Base-by-base conservation (phyloP, 2,888 invertebrate species). In the Hedychridium roseum region DNA sequence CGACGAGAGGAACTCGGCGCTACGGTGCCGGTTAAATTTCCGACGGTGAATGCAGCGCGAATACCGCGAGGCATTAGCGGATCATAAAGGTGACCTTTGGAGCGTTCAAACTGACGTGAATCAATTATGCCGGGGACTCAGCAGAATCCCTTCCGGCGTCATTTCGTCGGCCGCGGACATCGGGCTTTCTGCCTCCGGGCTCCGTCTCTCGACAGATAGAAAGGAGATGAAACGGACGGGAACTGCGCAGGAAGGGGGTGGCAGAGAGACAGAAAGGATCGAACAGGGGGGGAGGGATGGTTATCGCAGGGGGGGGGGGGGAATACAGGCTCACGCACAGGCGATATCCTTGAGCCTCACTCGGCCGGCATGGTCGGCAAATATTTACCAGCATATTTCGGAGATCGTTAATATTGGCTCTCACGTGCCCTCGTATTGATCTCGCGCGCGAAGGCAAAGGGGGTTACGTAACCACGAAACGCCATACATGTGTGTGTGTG, bases 331-430 rank as follows among this genome's bases (percentile, higher is more conserved):
- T 4, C 39, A 17, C 37, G 48, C 31, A 41, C 48, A 43, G 43
- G 41, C 49, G 50, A 65, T 66, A 65, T 70, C 69, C 66, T 70
- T 65, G 68, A 66, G 57, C 52, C 41, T 49, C 42, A 34, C 50
- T 39, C 45, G 38, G 34, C 38, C 51, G 50, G 45, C 50, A 53
- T 49, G 59, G 55, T 63, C 57, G 45, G 36, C 64, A 70, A 69
- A 69, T 69, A 68, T 70, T 70, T 70, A 64, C 66, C 58, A 41
- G 63, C 54, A 66, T 67, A 69, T 69, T 69, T 68, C 60, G 62
- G 60, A 55, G 66, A 69, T 68, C 61, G 68, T 67, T 68, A 67
- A 70, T 68, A 69, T 68, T 70, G 65, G 60, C 57, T 64, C 56
- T 54, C 41, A 58, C 40, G 49, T 61, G 45, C 45, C 36, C 53